phyloP scores from a whole-genome alignment of 2,113 vertebrate species.

The Perca schrenkii region DNA sequence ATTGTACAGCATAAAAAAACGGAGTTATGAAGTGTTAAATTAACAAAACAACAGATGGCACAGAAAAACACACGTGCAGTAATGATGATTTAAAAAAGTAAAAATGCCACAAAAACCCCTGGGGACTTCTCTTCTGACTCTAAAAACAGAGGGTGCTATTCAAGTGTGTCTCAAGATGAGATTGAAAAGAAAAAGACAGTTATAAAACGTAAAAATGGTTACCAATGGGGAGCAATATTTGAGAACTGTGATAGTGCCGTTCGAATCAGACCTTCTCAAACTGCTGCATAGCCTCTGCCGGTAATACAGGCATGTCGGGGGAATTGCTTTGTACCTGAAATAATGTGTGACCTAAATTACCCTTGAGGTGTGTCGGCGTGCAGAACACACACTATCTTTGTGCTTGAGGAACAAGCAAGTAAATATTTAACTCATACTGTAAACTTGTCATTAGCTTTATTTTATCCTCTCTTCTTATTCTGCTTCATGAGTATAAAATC shows the following conservation, averaged over 20 bases:
- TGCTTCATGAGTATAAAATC: neutral
- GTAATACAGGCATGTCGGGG: accelerated
- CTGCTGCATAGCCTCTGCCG: neutral
- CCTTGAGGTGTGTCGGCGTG: neutral
- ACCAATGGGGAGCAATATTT: neutral
- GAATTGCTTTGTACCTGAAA: neutral
- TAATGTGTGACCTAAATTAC: neutral
- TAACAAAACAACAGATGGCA: neutral
- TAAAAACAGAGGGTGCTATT: neutral
- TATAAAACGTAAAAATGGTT: neutral
- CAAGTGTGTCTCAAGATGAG: neutral
- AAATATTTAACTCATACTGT: too few relatives aligned
- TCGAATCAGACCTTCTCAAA: neutral
- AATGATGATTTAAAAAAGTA: neutral
- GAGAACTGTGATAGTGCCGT: neutral
- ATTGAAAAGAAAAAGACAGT: neutral
- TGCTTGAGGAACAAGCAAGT: too few relatives aligned
- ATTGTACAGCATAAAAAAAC: neutral
- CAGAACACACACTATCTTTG: neutral
- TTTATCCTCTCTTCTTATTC: neutral
- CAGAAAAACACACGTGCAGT: neutral
- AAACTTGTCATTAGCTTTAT: neutral
- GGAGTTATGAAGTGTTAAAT: neutral
- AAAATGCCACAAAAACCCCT: too few relatives aligned
- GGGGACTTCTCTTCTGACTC: too few relatives aligned